phyloP scores from a whole-genome alignment of 2,113 vertebrate species.

The Egretta garzetta region DNA sequence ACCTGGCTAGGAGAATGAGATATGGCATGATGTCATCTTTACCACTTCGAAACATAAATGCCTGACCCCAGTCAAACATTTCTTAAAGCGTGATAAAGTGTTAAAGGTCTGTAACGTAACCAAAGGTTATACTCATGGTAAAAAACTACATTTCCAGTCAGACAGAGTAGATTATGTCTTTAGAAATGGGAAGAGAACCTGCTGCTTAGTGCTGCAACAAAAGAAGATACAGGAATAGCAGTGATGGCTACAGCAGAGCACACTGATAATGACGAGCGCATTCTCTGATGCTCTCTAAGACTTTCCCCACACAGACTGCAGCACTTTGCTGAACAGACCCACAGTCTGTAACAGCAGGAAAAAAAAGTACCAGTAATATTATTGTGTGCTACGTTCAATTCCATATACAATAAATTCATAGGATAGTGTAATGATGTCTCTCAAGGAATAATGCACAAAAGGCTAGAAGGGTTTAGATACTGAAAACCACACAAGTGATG shows the following conservation, averaged over 20 bases:
- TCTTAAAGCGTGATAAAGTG: neutral
- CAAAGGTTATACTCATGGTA: neutral
- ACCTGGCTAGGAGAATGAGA: neutral
- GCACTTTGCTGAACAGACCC: neutral
- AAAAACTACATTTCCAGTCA: neutral
- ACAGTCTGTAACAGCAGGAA: neutral
- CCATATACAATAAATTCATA: neutral
- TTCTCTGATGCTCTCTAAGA: neutral
- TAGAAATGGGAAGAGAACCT: neutral
- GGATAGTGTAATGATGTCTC: neutral
- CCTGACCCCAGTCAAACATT: neutral
- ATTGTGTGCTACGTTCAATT: neutral
- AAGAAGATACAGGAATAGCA: neutral
- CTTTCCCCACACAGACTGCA: neutral
- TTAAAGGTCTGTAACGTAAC: neutral
- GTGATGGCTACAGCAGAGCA: neutral
- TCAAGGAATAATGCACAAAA: neutral
- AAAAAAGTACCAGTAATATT: neutral
- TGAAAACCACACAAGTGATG: neutral
- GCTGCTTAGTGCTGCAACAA: neutral
- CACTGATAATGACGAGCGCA: rapidly evolving
- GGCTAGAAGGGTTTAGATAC: neutral
- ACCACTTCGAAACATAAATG: neutral
- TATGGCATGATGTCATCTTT: neutral
- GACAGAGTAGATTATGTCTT: neutral